Base-by-base conservation (phyloP, 1,140 invertebrate genomes). In the Atta texana region DNA sequence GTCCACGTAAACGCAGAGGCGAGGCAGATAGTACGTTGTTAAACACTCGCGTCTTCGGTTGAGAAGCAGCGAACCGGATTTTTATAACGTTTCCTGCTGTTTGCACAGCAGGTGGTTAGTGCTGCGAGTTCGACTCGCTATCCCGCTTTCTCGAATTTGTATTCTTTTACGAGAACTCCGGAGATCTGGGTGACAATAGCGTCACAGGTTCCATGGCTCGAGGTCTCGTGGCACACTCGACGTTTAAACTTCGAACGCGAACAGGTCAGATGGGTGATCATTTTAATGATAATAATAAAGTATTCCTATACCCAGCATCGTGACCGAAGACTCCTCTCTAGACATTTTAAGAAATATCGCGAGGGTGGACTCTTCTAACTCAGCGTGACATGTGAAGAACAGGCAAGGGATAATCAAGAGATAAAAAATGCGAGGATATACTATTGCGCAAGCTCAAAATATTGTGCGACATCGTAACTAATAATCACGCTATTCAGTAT, bases 21-120 rank as follows among this genome's bases (percentile, higher is more conserved):
- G 28, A 59, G n/a, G 28, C 51, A 61, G 66, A 85, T 74, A 74
- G n/a, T 72, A 14, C 39, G 31, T 68, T 53, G 64, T 66, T 68
- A 55, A 75, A 80, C 76, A 69, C 28, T 64, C 75, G 71, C 53
- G 34, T 68, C 21, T 64, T 82, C 64, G 51, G n/a, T 59, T 55
- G 74, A 66, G 28, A 72, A 14, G 24, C 71, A 76, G 55, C 39
- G 28, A 59, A 61, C 3, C 49, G 82, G 84, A 86, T 89, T 85
- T 74, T 88, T 75, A 84, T 71, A 55, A 66, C 28, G 72, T 91
- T 91, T 85, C 53, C 28, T 53, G 53, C 12, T 92, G 87, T 92
- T 91, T 92, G 87, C 85, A 89, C 91, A 92, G 90, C 90, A 90
- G 91, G 91, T 49, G 85, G 71, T 72, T 90, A 57, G 55, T 14